Evolutionary conservation across 2,888 invertebrate genomes (phyloP).

Genomic region (Eupeodes luniger): DNA sequence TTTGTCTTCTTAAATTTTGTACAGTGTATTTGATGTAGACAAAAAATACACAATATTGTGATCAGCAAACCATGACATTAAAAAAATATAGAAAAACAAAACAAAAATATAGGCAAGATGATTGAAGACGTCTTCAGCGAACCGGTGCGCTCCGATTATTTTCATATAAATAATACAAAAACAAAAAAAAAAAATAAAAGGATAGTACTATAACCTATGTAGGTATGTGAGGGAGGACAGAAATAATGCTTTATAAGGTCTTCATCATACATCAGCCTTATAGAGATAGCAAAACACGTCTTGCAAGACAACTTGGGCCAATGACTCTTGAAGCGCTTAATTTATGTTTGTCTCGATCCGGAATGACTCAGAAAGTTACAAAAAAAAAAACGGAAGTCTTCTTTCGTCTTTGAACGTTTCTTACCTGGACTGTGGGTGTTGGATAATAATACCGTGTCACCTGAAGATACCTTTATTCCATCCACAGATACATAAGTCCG

Average conservation of each 20-base stretch:
- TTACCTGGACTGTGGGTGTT: no score
- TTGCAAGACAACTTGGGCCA: constrained; percentile 39
- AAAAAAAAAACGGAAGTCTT: constrained; percentile 44
- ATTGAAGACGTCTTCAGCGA: constrained; percentile 72
- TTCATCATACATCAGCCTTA: constrained; percentile 11
- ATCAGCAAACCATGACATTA: constrained; percentile 58
- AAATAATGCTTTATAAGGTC: constrained; percentile 57
- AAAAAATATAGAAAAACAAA: constrained; percentile 12
- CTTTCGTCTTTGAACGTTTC: neutral
- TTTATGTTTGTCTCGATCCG: constrained; percentile 56
- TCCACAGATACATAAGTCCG: no score
- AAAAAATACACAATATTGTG: constrained; percentile 32
- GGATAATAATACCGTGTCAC: constrained; percentile 36
- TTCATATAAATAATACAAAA: constrained; percentile 42
- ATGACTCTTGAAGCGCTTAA: constrained; percentile 58
- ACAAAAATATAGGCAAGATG: constrained; percentile 18
- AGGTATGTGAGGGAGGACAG: constrained; percentile 28
- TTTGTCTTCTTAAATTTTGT: neutral
- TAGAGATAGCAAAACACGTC: neutral
- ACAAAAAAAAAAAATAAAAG: neutral
- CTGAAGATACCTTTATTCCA: no score
- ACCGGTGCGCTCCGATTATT: constrained; percentile 73
- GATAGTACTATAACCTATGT: neutral
- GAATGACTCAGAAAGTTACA: constrained; percentile 42
- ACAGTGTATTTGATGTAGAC: neutral